Evolutionary conservation across 2,113 vertebrate genomes (phyloP), one percentile per base, ranked within the genome.

Genomic region (Sterrhoptilus dennistouni): DNA sequence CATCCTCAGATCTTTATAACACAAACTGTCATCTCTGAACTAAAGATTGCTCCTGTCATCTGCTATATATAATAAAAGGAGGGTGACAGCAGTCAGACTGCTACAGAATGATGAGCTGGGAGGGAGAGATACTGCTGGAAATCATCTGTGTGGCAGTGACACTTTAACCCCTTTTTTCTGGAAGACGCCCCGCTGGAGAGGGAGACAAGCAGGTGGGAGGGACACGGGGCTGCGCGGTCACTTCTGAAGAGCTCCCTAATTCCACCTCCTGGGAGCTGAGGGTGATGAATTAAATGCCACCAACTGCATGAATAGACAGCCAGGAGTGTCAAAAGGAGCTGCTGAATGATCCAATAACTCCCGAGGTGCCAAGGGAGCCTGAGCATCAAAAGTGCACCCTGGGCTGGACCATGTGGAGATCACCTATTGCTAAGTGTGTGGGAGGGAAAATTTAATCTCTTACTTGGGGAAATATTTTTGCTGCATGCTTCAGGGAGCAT

Each of bases 251-350:
- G 84, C 84, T 87, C 83, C 53, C 2, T 54, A 76, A 95, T 95
- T 96, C 53, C 45, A 33, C 35, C 70, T 83, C 61, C 63, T 45
- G 81, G 52, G 79, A 94, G 65, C 8, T 18, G 60, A 74, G 80
- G 38, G 38, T 83, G 90, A 89, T 83, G 65, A 84, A 96, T 95
- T 90, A 92, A 92, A 90, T 96, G 96, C 90, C 94, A 93, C 72
- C 65, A n/a, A 6, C 16, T 15, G 45, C 35, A 60, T 19, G 36
- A 38, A 38, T 19, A 50, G 2, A 9, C n/a, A 57, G 68, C 6
- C 44, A 72, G 60, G 44, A 87, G 85, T 36, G 80, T 52, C 66
- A 66, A 11, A n/a, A 69, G 31, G 42, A 74, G 69, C 17, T 42
- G 56, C 83, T 94, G 54, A 53, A 14, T 47, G 92, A 88, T 82